Evolutionary conservation across 2,113 vertebrate genomes (phyloP).

Genomic region (Chloropsis cyanopogon): DNA sequence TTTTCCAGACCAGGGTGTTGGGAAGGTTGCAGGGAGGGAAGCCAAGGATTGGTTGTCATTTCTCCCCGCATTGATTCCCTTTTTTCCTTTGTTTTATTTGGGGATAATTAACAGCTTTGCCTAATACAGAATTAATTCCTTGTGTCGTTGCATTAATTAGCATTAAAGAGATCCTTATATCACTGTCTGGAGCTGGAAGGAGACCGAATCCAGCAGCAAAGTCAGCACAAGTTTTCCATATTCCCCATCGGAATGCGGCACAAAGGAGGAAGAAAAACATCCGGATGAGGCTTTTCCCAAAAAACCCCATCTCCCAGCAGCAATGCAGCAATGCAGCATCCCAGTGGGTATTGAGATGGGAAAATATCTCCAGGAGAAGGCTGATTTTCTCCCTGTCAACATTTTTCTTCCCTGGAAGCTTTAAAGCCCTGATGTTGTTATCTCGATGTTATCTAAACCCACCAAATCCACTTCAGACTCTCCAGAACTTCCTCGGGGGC

Average conservation of each 20-base stretch:
- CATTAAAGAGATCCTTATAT: conserved; percentile 71
- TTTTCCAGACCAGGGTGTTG: neutral
- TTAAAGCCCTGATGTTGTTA: neutral
- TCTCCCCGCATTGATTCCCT: neutral
- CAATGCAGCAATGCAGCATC: neutral
- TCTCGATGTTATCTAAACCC: neutral
- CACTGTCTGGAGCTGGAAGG: conserved; percentile 50
- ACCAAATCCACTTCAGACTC: conserved; percentile 12
- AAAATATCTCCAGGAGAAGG: neutral
- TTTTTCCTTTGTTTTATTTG: conserved; percentile 55
- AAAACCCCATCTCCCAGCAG: neutral
- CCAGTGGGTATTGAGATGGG: rapidly evolving
- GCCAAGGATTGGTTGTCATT: neutral
- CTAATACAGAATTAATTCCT: conserved; percentile 67
- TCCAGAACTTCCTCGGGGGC: neutral
- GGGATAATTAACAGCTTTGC: conserved; percentile 68
- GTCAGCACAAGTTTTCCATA: neutral
- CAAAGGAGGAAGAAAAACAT: neutral
- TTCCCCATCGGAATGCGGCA: neutral
- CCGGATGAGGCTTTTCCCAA: rapidly evolving
- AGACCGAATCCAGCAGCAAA: conserved; percentile 34
- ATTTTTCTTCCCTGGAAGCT: neutral
- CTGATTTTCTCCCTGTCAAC: neutral
- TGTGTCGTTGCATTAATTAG: conserved; percentile 71
- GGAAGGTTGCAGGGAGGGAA: neutral